These are phyloP conservation scores for Epizoanthus ramosus DNA, from an alignment of 92 coral and sea anemone genomes.

Conservation along the genomic window DNA sequence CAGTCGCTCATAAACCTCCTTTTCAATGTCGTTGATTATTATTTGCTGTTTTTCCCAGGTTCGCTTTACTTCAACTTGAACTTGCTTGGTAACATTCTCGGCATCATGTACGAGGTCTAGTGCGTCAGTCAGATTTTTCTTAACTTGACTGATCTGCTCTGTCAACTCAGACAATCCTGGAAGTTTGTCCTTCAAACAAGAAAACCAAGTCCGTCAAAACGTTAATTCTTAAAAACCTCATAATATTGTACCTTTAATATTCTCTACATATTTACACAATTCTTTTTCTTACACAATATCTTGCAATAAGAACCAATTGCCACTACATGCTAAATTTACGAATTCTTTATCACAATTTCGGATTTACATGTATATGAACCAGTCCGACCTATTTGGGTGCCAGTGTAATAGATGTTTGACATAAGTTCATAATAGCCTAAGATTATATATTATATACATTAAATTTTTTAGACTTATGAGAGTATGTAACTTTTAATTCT, in stretches of 20 bases:
- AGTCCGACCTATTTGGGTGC: too few species aligned
- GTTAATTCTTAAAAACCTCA: too few species aligned
- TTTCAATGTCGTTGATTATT: conserved; percentile 18
- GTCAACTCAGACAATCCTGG: conserved; percentile 37
- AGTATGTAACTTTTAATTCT: too few species aligned
- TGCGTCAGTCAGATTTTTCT: conserved; percentile 25
- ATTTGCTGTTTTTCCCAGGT: conserved; percentile 18
- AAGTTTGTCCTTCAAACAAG: conserved; percentile 21
- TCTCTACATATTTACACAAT: background rate
- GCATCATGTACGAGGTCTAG: conserved; percentile 26
- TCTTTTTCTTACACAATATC: too few species aligned
- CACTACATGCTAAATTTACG: too few species aligned
- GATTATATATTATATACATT: too few species aligned
- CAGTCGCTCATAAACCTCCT: conserved; percentile 23
- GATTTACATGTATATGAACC: too few species aligned
- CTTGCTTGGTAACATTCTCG: conserved; percentile 12
- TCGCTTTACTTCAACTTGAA: conserved; percentile 3
- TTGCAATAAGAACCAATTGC: too few species aligned
- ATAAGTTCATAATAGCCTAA: too few species aligned
- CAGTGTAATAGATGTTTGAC: too few species aligned
- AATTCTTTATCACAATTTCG: too few species aligned
- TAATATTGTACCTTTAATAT: background rate
- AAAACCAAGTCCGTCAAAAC: background rate
- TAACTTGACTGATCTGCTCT: conserved; percentile 16
- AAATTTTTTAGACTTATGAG: too few species aligned